Evolutionary conservation across 1,140 invertebrate genomes (phyloP).

Genomic region (Platyura marginata): DNA sequence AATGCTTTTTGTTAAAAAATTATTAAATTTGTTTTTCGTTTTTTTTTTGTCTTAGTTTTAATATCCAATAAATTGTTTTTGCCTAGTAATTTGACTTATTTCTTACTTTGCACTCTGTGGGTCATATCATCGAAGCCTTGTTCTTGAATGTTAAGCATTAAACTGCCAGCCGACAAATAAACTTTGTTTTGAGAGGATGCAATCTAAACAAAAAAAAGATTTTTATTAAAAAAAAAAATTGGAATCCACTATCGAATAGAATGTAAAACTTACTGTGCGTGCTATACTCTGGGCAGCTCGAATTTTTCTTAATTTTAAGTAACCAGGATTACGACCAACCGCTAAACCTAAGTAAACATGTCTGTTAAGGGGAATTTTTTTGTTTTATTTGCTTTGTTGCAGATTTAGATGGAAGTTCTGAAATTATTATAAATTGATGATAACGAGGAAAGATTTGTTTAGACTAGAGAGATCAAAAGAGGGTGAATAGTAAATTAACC

Average conservation of each 20-base stretch:
- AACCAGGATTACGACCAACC: constrained; percentile 88
- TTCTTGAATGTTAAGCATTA: constrained; percentile 97
- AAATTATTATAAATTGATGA: too few relatives aligned
- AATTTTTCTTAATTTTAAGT: constrained; percentile 93
- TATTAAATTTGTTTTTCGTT: too few relatives aligned
- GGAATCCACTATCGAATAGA: constrained; percentile 1
- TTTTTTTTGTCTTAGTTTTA: too few relatives aligned
- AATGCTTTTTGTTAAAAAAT: too few relatives aligned
- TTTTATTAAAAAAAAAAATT: constrained; percentile 4
- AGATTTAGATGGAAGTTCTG: too few relatives aligned
- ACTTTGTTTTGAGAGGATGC: constrained; percentile 88
- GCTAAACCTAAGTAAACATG: constrained; percentile 78
- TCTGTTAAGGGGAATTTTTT: constrained; percentile 40
- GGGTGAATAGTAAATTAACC: too few relatives aligned
- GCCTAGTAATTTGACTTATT: too few relatives aligned
- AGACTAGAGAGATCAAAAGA: too few relatives aligned
- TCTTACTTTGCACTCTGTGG: constrained; percentile 70
- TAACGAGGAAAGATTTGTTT: too few relatives aligned
- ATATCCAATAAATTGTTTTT: too few relatives aligned
- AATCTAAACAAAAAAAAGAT: constrained; percentile 48
- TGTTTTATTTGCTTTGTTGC: too few relatives aligned
- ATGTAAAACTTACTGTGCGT: constrained; percentile 55
- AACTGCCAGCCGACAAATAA: constrained; percentile 75
- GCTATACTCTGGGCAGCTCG: constrained; percentile 94
- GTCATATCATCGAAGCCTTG: constrained; percentile 76